These are phyloP conservation scores for Gymnorhina tibicen DNA, from an alignment of 2,113 vertebrate species.

Conservation along the genomic window DNA sequence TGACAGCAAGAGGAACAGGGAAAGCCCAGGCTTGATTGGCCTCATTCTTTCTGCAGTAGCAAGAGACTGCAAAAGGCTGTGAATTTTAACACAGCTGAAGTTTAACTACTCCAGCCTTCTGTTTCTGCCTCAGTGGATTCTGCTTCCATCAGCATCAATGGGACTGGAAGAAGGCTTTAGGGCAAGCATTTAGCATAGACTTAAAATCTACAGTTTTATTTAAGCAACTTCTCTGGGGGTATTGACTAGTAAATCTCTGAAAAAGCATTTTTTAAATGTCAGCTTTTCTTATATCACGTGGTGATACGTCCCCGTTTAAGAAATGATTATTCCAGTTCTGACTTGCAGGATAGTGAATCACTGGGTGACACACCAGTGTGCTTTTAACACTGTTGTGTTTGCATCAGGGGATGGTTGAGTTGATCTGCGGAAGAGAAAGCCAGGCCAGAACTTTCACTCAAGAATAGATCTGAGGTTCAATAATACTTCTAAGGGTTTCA, in stretches of 20 bases:
- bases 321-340: not conserved
- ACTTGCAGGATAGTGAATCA: not conserved
- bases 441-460: not conserved
- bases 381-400: not conserved
- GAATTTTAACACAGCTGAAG: not conserved
- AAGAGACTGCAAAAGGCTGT: not conserved
- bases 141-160: conserved; percentile 23
- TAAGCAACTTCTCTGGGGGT: conserved; percentile 6
- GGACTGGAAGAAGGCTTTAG: not conserved
- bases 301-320: not conserved
- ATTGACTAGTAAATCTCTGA: conserved; percentile 5
- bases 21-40: not conserved
- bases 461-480: not conserved
- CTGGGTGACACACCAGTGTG: not conserved
- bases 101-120: not conserved
- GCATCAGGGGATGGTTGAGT: not conserved
- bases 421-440: not conserved
- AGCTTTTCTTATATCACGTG: not conserved
- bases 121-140: conserved; percentile 25
- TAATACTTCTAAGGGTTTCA: not conserved
- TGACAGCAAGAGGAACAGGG: not conserved
- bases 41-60: not conserved
- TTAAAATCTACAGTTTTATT: conserved; percentile 33
- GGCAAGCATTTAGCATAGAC: conserved; percentile 4
- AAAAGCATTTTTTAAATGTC: conserved; percentile 1